Base-by-base conservation (phyloP, 2,797 vertebrate genomes). In the Kryptolebias ocellatus region DNA sequence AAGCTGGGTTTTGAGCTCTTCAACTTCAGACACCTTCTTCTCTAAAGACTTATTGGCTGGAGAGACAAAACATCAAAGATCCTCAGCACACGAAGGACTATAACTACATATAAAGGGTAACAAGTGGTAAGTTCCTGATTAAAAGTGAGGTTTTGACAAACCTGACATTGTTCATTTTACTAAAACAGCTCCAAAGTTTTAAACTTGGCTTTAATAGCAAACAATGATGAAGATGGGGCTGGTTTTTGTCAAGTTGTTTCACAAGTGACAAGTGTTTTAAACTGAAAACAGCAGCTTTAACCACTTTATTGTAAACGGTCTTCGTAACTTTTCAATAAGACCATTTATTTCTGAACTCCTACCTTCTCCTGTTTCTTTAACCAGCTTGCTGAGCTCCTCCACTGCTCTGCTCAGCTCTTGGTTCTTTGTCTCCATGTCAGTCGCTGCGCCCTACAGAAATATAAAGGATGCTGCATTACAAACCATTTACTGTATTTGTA, bases 281-380 rank as follows among this genome's bases (percentile, higher is more conserved):
- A 24, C 20, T 31, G 8, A 6, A 31, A 29, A 17, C 15, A 50
- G 3, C 9, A 49, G 46, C 46, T 18, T 18, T 8, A 18, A 24
- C 1, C 1, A 7, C 1, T 24, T 45, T 1, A 46, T 12, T 55
- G 17, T 4, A 18, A 18, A 20, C 4, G 11, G 37, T 11, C 37
- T 10, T 8, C 9, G 3, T 39, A 39, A 39, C 37, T n/a, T 76
- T 29, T 55, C 9, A 39, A 9, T 8, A 49, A 56, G 15, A 56
- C n/a, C 50, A 49, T 1, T 29, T 1, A 42, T n/a, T 17, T 20
- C 15, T 4, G 1, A 45, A 56, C 12, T 57, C 59, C 72, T 79
- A 99, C 97, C 95, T 91, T 98, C 96, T 29, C 93, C 93, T 0
- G 91, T 84, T 52, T 96, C 95, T 87, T 96, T 98, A 6, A 98